Conservation (phyloP, 2,888 invertebrate genomes). For the Pollenia angustigena region DNA sequence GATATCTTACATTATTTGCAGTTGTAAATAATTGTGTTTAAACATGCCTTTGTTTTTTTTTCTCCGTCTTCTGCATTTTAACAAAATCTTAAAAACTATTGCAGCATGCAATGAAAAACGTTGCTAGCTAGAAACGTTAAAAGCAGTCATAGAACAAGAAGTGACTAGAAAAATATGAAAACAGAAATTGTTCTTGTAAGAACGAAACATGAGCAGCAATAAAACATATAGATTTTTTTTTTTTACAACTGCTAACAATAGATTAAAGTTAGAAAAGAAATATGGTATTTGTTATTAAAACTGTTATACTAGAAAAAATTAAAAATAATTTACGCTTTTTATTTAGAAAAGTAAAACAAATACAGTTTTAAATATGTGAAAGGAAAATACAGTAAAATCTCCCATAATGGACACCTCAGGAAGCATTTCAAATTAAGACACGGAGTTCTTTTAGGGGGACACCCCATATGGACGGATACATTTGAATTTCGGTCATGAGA, state of each 20-base stretch:
- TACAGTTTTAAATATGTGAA: too few relatives aligned
- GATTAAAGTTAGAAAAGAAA: background rate
- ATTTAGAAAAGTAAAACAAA: too few relatives aligned
- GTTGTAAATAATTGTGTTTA: constrained; percentile 58
- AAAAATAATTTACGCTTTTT: background rate
- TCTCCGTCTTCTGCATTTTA: background rate
- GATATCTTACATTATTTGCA: constrained; percentile 42
- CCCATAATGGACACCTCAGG: too few relatives aligned
- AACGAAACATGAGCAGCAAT: constrained; percentile 30
- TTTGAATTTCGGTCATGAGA: too few relatives aligned
- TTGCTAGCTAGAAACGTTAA: constrained; percentile 23
- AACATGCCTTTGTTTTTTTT: constrained; percentile 46
- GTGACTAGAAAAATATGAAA: background rate
- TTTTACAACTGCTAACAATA: background rate
- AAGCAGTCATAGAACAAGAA: background rate
- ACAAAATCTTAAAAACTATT: constrained; percentile 31
- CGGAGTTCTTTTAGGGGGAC: too few relatives aligned
- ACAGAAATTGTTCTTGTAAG: constrained; percentile 10
- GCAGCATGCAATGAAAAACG: constrained; percentile 55
- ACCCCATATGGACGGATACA: too few relatives aligned
- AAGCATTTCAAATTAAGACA: too few relatives aligned
- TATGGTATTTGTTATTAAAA: background rate
- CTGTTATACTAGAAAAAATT: background rate
- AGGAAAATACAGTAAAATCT: too few relatives aligned
- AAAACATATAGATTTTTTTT: background rate